phyloP scores from a whole-genome alignment of 1,140 invertebrate species.

The Ceratosolen solmsi region DNA sequence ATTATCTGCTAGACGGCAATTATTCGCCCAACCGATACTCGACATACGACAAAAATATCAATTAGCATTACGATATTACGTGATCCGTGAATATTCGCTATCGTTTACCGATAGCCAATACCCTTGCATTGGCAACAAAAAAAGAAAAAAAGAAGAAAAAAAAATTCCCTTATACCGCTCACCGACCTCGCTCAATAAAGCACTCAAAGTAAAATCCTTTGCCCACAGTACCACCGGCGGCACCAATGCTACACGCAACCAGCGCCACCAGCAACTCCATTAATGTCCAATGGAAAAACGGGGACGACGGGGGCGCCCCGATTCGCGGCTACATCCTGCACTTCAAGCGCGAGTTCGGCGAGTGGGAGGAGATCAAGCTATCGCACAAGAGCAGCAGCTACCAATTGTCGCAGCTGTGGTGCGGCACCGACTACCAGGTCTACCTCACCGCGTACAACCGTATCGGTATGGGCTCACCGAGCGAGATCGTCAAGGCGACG shows the following conservation, averaged over 20 bases:
- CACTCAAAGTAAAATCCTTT: no score
- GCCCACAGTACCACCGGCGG: slow-evolving; percentile 73
- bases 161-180: no score
- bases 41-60: no score
- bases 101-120: no score
- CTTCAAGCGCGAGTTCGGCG: slow-evolving; percentile 90
- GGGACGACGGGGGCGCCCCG: slow-evolving; percentile 73
- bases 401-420: slow-evolving; percentile 86
- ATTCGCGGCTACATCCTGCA: slow-evolving; percentile 86
- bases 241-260: slow-evolving; percentile 74
- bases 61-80: no score
- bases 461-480: slow-evolving; percentile 89
- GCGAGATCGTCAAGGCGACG: slow-evolving; percentile 87
- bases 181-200: no score
- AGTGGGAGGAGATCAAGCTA: slow-evolving; percentile 90
- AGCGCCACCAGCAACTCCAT: slow-evolving; percentile 75
- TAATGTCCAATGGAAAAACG: slow-evolving; percentile 75
- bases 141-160: no score
- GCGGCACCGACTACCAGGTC: slow-evolving; percentile 89
- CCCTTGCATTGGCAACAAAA: no score
- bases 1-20: no score
- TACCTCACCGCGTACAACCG: slow-evolving; percentile 92
- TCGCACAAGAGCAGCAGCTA: slow-evolving; percentile 85
- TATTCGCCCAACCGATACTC: no score
- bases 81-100: no score